Evolutionary conservation across 2,113 vertebrate species (phyloP), one percentile per base, ranked within the genome.

Genomic region (Budorcas taxicolor): DNA sequence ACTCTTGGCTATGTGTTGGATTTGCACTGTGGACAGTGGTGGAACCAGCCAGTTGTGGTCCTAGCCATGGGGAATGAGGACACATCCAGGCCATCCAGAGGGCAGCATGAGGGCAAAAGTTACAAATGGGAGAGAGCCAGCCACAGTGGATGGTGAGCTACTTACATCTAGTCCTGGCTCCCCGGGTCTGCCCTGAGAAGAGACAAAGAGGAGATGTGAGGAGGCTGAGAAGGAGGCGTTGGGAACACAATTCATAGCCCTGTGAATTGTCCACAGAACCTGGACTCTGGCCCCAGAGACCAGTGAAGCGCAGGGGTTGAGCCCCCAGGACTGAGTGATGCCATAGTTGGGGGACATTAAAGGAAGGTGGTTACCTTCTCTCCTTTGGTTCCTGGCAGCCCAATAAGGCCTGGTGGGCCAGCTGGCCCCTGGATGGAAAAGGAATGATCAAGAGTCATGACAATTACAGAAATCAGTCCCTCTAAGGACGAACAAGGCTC

Each of bases 81-180:
- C 55, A 40, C 21, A 1, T 27, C 13, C 29, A 40, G 53, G 76
- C n/a, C n/a, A 74, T 40, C 36, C 85, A 78, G 62, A 36, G 36
- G 53, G 10, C 19, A 52, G n/a, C 33, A 15, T 0, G 3, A 16
- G 82, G 36, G 16, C 27, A 76, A 90, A 52, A 45, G 33, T 27
- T 16, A n/a, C 29, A 64, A 25, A 57, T 4, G 33, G 29, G 90
- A 57, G 43, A 83, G 23, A 17, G 23, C 64, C 33, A 0, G 62
- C 36, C 25, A 76, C 19, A 13, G 62, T 5, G 33, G 33, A 62
- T 0, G 2, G 45, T n/a, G 82, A 93, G 92, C 92, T 98, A 99
- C 99, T 99, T 98, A 99, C 99, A 97, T 99, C 99, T 91, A 99
- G 96, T 98, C 99, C 99, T 80, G 99, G 99, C 98, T 99, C 99